A percentile compares a stretch with the other conserved stretches of the same genome.
These are phyloP conservation scores for Oreohelix idahoensis DNA, from an alignment of 1,140 invertebrate genomes.

Conservation along the genomic window DNA sequence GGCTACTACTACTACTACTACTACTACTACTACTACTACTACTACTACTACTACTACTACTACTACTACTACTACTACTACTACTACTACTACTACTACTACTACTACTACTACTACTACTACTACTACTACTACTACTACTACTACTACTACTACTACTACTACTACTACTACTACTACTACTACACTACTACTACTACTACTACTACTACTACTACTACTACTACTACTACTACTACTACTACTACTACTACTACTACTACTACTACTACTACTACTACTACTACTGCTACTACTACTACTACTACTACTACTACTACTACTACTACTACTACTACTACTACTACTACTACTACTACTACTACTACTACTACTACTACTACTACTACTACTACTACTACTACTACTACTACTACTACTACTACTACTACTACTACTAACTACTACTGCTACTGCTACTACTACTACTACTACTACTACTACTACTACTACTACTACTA, in stretches of 20 bases:
- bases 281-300: constrained; percentile 2
- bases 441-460: too few species aligned
- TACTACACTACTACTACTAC: too few species aligned
- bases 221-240: constrained; percentile 15
- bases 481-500: constrained; percentile 10
- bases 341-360: constrained; percentile 23
- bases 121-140: constrained; percentile 8
- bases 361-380: constrained; percentile 23
- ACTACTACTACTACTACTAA: too few species aligned
- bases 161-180: constrained; percentile 1
- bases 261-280: constrained; percentile 10
- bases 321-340: constrained; percentile 23
- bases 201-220: constrained; percentile 4
- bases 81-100: constrained; percentile 5
- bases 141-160: constrained; percentile 1
- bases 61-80: too few species aligned
- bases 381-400: too few species aligned
- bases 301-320: constrained; percentile 9
- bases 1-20: too few species aligned
- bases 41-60: not conserved
- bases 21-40: too few species aligned
- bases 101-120: constrained; percentile 3
- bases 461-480: not conserved
- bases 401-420: too few species aligned
- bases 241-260: constrained; percentile 11